Evolutionary conservation across 30 jellyfish, hydroid and myxozoan genomes (phyloP), one percentile per base, ranked within the genome.

Genomic region (Turritopsis rubra): DNA sequence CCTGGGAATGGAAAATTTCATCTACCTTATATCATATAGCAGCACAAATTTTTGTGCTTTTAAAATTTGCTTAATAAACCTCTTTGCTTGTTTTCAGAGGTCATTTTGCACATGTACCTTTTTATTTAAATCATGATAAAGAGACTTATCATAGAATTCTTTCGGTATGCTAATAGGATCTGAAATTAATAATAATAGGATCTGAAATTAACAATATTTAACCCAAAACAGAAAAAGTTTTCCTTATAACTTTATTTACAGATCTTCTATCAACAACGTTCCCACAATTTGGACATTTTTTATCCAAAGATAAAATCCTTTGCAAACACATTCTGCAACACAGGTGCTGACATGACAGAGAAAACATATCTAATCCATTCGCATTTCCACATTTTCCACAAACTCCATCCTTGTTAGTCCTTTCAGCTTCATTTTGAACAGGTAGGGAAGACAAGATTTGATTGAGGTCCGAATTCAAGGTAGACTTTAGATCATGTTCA

Each of bases 271-370:
- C 19, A 1, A 68, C 28, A 68, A 27, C 19, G 23, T 68, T 19
- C 19, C 77, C 77, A 68, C 77, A 68, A n/a, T 19, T 7, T n/a
- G 28, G 30, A 68, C 77, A 68, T 68, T 27, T 27, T 68, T 68
- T 68, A 23, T 68, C 31, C 9, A 27, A 68, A 27, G 16, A 23
- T 0, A 68, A 68, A n/a, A 68, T n/a, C 8, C 16, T n/a, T n/a
- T 68, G 28, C 21, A 68, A 68, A 68, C 77, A 68, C 19, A 9
- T 22, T 19, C 77, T 16, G 19, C 77, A 68, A 27, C 21, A 68
- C 21, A 7, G 30, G 21, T 68, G 77, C 9, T n/a, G 16, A 27
- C 77, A 68, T 68, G 77, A 22, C 28, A 68, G 19, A 68, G 22
- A n/a, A 68, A 68, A 68, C 22, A 68, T 23, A n/a, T 68, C 19